Evolutionary conservation across 2,113 vertebrate genomes (phyloP), one percentile per base, ranked within the genome.

Genomic region (Capreolus pygargus): DNA sequence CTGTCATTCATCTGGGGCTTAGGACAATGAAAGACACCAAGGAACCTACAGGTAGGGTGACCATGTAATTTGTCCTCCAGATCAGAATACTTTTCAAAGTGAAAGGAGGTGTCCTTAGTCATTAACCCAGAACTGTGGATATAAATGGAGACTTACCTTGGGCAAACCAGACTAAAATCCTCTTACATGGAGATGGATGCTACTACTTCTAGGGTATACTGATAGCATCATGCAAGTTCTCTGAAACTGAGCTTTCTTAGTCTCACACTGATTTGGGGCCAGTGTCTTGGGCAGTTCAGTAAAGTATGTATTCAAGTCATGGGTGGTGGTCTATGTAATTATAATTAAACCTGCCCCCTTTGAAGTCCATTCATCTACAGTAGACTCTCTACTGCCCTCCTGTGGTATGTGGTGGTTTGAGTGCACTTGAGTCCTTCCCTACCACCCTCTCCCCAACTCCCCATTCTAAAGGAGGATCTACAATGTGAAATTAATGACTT

Each of bases 371-470:
- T 88, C 10, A 39, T 55, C 76, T 64, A 43, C 36, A 79, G 70
- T 47, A 58, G 79, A 92, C 90, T 97, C 43, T 97, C 84, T 89
- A 88, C 94, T 90, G 90, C 55, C 90, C 52, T 52, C 55, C 13
- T 30, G 58, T 92, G 85, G 84, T 54, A 1, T 15, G 14, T 11
- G 2, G 10, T 83, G 60, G 57, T 86, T 61, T 88, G 36, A 78
- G 43, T 47, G 11, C 28, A 5, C 9, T 79, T 79, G n/a, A 89
- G 12, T 64, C 1, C 10, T 13, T 64, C 23, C 10, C 16, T 4
- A 7, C 36, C 6, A 70, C 17, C 67, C 19, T n/a, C 10, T 23
- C 9, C 1, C 60, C 11, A 8, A 70, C 58, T 84, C 4, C 21
- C 43, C 15, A n/a, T 60, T 76, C 58, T 60, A 7, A 21, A 78